Conservation (phyloP, 2,113 vertebrate genomes). For the Gnathonemus echidnorhynchus region DNA sequence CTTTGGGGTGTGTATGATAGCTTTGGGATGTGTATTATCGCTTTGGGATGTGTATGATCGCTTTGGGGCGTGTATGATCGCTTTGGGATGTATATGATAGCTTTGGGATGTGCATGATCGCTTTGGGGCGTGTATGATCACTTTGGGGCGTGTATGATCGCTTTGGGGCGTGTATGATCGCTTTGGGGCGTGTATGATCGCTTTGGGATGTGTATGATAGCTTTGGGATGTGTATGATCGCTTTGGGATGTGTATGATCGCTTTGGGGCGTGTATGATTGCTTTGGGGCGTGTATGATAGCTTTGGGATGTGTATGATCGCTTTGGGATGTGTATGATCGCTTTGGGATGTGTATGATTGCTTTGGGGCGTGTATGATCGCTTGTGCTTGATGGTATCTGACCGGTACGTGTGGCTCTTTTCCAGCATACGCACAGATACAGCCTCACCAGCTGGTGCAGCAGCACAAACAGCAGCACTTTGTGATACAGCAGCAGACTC, state of each 20-base stretch:
- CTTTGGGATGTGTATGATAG: neutral
- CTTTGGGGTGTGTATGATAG: no score
- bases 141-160: neutral
- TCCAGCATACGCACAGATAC: slow-evolving; percentile 77
- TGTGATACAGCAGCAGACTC: slow-evolving; percentile 69
- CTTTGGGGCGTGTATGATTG: no score
- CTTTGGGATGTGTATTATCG: no score
- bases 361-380: neutral
- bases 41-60: no score
- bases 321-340: no score
- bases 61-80: no score
- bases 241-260: no score
- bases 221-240: neutral
- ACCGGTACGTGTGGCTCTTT: neutral
- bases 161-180: neutral
- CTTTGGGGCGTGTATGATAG: no score
- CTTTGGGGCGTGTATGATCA: neutral
- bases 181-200: neutral
- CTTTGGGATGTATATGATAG: no score
- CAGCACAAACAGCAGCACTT: slow-evolving; percentile 66
- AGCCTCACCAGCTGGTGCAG: slow-evolving; percentile 76
- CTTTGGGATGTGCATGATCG: no score
- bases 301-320: no score
- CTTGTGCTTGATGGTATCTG: neutral
- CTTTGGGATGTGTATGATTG: neutral